Evolutionary conservation across 92 coral and sea anemone genomes (phyloP).

Genomic region (Pocillopora grandis): DNA sequence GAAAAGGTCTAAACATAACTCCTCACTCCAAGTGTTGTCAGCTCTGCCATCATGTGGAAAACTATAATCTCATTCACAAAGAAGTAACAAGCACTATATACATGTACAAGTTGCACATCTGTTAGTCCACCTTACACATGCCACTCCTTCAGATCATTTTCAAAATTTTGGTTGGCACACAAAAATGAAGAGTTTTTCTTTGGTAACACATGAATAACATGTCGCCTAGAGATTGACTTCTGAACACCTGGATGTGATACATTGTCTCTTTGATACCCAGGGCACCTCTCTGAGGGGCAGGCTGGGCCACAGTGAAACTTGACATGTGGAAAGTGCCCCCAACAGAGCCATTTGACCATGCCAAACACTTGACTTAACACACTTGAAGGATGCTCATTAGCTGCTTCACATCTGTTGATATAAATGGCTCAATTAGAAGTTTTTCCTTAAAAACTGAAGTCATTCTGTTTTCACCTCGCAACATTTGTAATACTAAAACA

Average conservation of each 20-base stretch:
- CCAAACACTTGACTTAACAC: constrained; percentile 34
- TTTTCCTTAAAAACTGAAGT: too few species aligned
- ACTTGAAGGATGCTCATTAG: constrained; percentile 12
- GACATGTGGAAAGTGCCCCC: constrained; percentile 38
- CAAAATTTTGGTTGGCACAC: constrained; percentile 46
- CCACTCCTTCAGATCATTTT: constrained; percentile 47
- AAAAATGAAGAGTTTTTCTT: constrained; percentile 16
- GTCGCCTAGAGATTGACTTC: constrained; percentile 24
- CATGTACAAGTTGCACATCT: too few species aligned
- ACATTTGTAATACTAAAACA: too few species aligned
- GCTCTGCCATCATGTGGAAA: too few species aligned
- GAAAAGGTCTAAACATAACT: too few species aligned
- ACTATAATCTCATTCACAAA: too few species aligned
- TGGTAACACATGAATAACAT: constrained; percentile 53
- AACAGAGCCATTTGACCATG: constrained; percentile 41
- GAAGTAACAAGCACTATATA: too few species aligned
- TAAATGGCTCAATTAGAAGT: too few species aligned
- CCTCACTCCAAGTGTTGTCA: too few species aligned
- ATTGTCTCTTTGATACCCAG: constrained; percentile 39
- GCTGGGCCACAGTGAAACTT: constrained; percentile 63
- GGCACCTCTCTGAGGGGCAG: constrained; percentile 48
- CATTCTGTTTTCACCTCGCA: too few species aligned
- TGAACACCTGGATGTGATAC: constrained; percentile 32
- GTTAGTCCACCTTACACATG: neutral
- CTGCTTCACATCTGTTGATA: too few species aligned